Base-by-base conservation (phyloP, 2,113 vertebrate species). In the Platysternon megacephalum region DNA sequence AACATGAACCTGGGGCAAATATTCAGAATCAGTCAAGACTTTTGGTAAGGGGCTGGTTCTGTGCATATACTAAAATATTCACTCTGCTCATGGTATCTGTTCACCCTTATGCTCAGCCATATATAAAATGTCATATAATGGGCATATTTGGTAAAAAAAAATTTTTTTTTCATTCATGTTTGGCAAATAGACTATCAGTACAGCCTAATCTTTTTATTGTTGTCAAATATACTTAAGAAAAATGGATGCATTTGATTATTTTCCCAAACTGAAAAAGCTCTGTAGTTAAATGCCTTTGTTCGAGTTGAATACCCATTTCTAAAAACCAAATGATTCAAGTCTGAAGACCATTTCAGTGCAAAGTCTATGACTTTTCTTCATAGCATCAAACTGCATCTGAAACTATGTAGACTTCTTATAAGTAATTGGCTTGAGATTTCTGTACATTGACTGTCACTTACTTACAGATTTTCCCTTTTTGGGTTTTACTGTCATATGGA, bases 321-420 rank as follows among this genome's bases (percentile, higher is more conserved):
- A 85, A 91, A 87, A 90, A 17, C 4, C 51, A 85, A 88, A 29
- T 90, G 82, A 88, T 84, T 83, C 52, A 87, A 86, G 89, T 61
- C 39, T 79, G 85, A 52, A 87, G 76, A 91, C 92, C 48, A 88
- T 12, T 82, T 46, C 88, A 93, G 85, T 96, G 55, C 82, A 95
- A 94, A 87, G 87, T 68, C 32, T 92, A 29, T 76, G 24, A 8
- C 79, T 94, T 94, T 86, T 79, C 11, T 83, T 91, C 42, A 42
- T 76, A 46, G 84, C 61, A 88, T 86, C 11, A n/a, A 44, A 51
- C 42, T 86, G 72, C 32, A 88, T 55, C 24, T 94, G 74, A 94
- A 88, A 87, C 52, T 46, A 80, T 53, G 61, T n/a, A 51, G 48
- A 26, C 19, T 48, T 61, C 49, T 4, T 86, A 65, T 88, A n/a